Evolutionary conservation across 2,888 invertebrate species (phyloP).

Genomic region (Orchesellides sinensis): DNA sequence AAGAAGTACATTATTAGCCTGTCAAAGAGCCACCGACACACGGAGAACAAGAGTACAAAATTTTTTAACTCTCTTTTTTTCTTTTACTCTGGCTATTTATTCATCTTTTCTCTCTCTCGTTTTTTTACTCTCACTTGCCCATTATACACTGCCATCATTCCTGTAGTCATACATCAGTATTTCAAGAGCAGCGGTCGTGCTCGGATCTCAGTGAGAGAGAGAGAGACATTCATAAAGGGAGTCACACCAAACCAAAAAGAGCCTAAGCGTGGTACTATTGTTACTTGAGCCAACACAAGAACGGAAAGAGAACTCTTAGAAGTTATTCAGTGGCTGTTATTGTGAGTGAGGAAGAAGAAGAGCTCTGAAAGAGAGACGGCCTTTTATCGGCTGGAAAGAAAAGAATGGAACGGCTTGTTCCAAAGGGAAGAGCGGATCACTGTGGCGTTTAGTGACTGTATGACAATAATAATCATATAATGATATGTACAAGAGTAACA

Average conservation of each 20-base stretch:
- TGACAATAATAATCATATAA: no score
- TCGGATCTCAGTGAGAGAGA: slow-evolving; percentile 25
- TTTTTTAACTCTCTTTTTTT: slow-evolving; percentile 39
- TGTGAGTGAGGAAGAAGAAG: background rate
- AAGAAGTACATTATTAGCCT: slow-evolving; percentile 60
- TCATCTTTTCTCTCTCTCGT: slow-evolving; percentile 21
- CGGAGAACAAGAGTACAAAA: slow-evolving; percentile 32
- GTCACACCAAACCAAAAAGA: background rate
- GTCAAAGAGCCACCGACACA: slow-evolving; percentile 64
- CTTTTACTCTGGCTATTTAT: slow-evolving; percentile 52
- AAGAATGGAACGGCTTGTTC: slow-evolving; percentile 30
- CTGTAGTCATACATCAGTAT: slow-evolving; percentile 58
- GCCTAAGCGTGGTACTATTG: slow-evolving; percentile 12
- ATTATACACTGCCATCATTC: slow-evolving; percentile 49
- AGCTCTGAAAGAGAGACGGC: slow-evolving; percentile 6
- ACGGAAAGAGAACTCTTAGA: background rate
- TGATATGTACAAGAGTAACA: slow-evolving; percentile 28
- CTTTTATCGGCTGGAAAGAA: slow-evolving; percentile 22
- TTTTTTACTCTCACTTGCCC: slow-evolving; percentile 16
- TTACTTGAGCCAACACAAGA: slow-evolving; percentile 11
- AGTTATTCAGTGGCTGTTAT: background rate
- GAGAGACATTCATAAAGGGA: background rate
- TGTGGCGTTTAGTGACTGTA: slow-evolving; percentile 43
- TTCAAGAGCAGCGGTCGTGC: slow-evolving; percentile 59
- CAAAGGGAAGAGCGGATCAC: slow-evolving; percentile 19